Base-by-base conservation (phyloP, 2,113 vertebrate genomes). In the Ondatra zibethicus region DNA sequence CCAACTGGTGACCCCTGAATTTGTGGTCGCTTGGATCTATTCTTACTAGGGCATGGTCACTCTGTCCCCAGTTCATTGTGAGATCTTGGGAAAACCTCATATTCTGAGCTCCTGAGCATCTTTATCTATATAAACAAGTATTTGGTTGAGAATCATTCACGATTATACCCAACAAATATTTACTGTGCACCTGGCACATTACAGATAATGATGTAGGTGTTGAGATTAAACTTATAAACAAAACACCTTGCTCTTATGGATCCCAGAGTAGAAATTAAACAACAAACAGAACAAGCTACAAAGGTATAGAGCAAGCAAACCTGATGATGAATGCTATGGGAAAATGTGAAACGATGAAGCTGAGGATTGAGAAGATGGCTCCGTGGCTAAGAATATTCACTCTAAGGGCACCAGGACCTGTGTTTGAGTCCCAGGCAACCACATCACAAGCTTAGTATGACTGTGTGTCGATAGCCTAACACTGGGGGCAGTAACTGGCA, bases 181-280 rank as follows among this genome's bases (percentile, higher is more conserved):
- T 92, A n/a, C 42, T 52, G 45, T 73, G 45, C 58, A 88, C 14
- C 63, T 95, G 77, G n/a, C 29, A 61, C n/a, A 33, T 89, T 66
- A 21, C 10, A 63, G 50, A n/a, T 61, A 68, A 70, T 92, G 50
- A 52, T 96, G 27, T 76, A 23, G 1, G 65, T 29, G 23, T 39
- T 47, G 33, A 9, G 70, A 94, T 19, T 17, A 90, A 19, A 89
- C 13, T 11, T 96, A 87, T 91, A 87, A 94, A 94, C 47, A 65
- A 86, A 95, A 89, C 33, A 50, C 14, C 47, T 25, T 39, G 4
- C 33, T 23, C n/a, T 63, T 63, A 11, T 65, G 27, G 63, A 88
- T 93, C 87, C 47, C 63, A 87, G 66, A 85, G 47, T 11, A 5
- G 8, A 72, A 82, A 17, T 61, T 66, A 81, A 27, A 45, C 5